Evolutionary conservation across 2,113 vertebrate species (phyloP).

Genomic region (Paralichthys olivaceus): DNA sequence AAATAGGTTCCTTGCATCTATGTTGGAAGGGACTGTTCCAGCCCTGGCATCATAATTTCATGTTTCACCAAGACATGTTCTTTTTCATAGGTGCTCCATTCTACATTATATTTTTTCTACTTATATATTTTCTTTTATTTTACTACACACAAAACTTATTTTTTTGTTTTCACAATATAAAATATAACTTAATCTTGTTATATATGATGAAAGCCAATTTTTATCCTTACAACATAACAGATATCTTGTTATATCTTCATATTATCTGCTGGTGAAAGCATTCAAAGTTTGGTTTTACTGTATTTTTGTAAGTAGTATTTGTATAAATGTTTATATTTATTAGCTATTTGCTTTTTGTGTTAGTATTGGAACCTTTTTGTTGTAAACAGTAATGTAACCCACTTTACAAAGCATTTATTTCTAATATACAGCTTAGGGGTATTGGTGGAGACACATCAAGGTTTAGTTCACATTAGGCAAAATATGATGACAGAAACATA

Average conservation of each 20-base stretch:
- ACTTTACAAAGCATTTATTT: slow-evolving; percentile 6
- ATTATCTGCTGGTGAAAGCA: not conserved
- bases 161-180: too few relatives aligned
- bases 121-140: not conserved
- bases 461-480: slow-evolving; percentile 11
- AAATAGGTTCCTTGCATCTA: not conserved
- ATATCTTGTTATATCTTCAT: not conserved
- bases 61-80: not conserved
- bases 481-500: slow-evolving; percentile 10
- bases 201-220: too few relatives aligned
- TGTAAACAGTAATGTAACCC: not conserved
- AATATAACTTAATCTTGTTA: too few relatives aligned
- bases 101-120: not conserved
- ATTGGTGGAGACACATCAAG: not conserved
- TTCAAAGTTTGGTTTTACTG: too few relatives aligned
- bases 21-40: not conserved
- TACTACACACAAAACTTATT: not conserved
- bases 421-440: slow-evolving; percentile 1
- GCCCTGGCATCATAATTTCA: not conserved
- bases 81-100: not conserved
- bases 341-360: not conserved
- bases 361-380: not conserved
- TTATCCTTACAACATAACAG: not conserved
- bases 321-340: not conserved
- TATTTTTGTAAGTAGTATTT: not conserved